These are phyloP conservation scores for Blastobasis lacticolella DNA, from an alignment of 2,888 invertebrate genomes.

Conservation along the genomic window DNA sequence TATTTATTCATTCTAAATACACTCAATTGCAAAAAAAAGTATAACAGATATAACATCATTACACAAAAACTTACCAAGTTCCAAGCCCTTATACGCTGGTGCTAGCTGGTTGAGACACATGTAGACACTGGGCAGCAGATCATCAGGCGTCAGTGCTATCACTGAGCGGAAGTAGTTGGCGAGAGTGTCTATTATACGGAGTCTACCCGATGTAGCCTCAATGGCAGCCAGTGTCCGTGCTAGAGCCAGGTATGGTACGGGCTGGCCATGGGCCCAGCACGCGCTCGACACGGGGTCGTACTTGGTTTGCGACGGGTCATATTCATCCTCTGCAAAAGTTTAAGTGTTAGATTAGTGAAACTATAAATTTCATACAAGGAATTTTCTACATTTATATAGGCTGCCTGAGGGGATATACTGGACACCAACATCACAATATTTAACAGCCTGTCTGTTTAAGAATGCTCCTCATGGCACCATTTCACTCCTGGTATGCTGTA, in stretches of 20 bases:
- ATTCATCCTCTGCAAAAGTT: slow-evolving; percentile 49
- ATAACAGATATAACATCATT: neutral
- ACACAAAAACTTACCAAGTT: slow-evolving; percentile 68
- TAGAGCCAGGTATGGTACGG: slow-evolving; percentile 93
- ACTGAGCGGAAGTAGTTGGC: slow-evolving; percentile 93
- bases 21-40: too few relatives aligned
- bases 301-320: slow-evolving; percentile 79
- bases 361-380: too few relatives aligned
- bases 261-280: slow-evolving; percentile 82
- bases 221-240: slow-evolving; percentile 92
- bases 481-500: too few relatives aligned
- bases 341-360: too few relatives aligned
- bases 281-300: slow-evolving; percentile 91
- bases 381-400: too few relatives aligned
- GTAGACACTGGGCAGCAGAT: slow-evolving; percentile 92
- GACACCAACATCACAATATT: too few relatives aligned
- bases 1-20: too few relatives aligned
- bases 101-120: slow-evolving; percentile 96
- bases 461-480: too few relatives aligned
- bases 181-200: slow-evolving; percentile 93
- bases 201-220: slow-evolving; percentile 86
- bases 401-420: too few relatives aligned
- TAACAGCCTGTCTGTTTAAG: too few relatives aligned
- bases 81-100: slow-evolving; percentile 88
- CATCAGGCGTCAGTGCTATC: slow-evolving; percentile 89